Conservation (phyloP, 2,113 vertebrate genomes). For the Channa maculata region DNA sequence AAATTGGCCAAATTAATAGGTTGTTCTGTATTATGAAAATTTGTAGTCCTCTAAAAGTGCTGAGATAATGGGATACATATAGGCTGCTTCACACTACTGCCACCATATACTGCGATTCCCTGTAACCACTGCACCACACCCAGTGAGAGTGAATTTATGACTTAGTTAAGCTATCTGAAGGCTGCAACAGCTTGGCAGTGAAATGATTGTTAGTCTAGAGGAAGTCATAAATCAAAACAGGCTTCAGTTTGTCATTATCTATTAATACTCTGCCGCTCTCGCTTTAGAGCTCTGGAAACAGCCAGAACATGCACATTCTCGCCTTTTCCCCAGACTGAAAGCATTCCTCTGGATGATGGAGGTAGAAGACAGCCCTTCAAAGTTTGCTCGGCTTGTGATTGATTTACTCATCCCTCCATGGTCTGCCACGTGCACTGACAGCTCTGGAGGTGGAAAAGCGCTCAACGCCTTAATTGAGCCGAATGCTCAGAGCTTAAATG, state of each 20-base stretch:
- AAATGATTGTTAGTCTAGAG: conserved; percentile 79
- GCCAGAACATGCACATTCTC: conserved; percentile 30
- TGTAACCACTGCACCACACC: conserved; percentile 46
- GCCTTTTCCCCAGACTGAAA: conserved; percentile 48
- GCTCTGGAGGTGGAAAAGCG: conserved; percentile 61
- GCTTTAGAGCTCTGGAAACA: conserved; percentile 49
- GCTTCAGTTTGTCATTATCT: conserved; percentile 73
- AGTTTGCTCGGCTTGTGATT: conserved; percentile 64
- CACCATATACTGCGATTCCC: conserved; percentile 46
- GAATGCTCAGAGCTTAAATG: conserved; percentile 51
- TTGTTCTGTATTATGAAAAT: conserved; percentile 24
- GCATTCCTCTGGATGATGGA: conserved; percentile 52
- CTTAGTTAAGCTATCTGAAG: conserved; percentile 74
- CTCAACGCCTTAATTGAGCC: conserved; percentile 71
- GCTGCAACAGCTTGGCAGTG: conserved; percentile 63
- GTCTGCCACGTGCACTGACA: conserved; percentile 59
- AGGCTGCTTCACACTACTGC: conserved; percentile 30
- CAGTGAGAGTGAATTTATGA: conserved; percentile 64
- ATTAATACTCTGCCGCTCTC: conserved; percentile 67
- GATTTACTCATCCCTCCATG: conserved; percentile 72
- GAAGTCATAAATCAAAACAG: conserved; percentile 80
- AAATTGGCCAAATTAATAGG: conserved; percentile 29
- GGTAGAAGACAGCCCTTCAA: conserved; percentile 63
- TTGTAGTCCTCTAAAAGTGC: conserved; percentile 28
- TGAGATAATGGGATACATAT: conserved; percentile 14